phyloP scores from a whole-genome alignment of 2,797 vertebrate genomes.

The Girardinus metallicus region DNA sequence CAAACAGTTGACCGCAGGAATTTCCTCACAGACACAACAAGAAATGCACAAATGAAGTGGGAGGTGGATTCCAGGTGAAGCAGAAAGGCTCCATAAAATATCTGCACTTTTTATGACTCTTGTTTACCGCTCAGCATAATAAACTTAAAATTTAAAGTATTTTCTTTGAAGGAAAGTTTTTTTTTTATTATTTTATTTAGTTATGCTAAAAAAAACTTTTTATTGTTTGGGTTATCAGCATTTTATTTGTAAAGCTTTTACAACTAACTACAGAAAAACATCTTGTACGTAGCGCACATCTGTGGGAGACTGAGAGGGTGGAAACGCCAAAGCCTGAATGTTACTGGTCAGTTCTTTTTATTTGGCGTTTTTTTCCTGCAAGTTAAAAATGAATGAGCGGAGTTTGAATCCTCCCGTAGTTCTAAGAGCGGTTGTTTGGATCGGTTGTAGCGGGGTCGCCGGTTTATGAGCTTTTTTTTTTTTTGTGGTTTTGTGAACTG shows the following conservation, averaged over 20 bases:
- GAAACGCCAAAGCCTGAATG: too few relatives aligned
- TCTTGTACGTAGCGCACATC: too few relatives aligned
- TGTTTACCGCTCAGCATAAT: background rate
- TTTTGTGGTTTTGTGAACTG: too few relatives aligned
- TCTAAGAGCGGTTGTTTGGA: too few relatives aligned
- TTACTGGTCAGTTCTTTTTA: too few relatives aligned
- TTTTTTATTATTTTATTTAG: background rate
- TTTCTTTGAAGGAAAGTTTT: background rate
- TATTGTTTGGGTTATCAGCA: background rate
- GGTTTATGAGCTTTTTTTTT: too few relatives aligned
- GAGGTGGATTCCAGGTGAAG: conserved; percentile 23
- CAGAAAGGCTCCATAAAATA: conserved; percentile 11
- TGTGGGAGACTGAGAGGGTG: too few relatives aligned
- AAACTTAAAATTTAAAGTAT: background rate
- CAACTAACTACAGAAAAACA: too few relatives aligned
- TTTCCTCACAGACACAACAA: conserved; percentile 11
- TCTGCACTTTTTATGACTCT: background rate
- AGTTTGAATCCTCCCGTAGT: too few relatives aligned
- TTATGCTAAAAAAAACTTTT: background rate
- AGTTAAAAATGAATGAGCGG: too few relatives aligned
- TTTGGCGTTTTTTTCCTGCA: too few relatives aligned
- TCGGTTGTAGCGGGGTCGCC: too few relatives aligned
- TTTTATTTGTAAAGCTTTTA: background rate
- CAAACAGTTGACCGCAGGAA: conserved; percentile 28
- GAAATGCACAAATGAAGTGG: conserved; percentile 34